Conservation (phyloP, 2,797 vertebrate species). For the Lepidocolaptes lacrymiger region DNA sequence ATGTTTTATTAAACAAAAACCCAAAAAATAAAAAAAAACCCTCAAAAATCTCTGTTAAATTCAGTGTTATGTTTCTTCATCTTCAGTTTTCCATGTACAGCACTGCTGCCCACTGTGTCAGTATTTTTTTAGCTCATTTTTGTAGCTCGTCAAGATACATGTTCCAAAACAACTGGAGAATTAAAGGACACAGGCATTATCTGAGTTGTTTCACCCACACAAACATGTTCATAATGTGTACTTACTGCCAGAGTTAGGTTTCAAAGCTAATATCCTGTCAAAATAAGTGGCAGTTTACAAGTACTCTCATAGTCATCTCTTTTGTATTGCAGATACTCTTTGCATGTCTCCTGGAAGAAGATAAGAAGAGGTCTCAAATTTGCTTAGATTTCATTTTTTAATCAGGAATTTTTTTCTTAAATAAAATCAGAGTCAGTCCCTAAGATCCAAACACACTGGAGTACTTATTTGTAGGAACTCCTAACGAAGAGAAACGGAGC, state of each 20-base stretch:
- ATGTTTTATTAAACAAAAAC: not conserved
- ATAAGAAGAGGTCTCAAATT: not conserved
- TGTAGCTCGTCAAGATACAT: not conserved
- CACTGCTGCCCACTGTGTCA: not conserved
- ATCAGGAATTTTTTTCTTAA: not conserved
- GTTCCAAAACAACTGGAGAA: not conserved
- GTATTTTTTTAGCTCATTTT: not conserved
- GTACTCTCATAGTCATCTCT: not conserved
- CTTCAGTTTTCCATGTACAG: not conserved
- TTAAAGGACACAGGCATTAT: not conserved
- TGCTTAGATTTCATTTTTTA: not conserved
- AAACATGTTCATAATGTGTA: not conserved
- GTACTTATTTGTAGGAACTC: not conserved
- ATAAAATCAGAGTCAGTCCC: not conserved
- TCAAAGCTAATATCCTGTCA: not conserved
- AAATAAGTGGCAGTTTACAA: not conserved
- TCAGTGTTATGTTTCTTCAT: not conserved
- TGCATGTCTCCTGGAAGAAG: not conserved
- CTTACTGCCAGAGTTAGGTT: not conserved
- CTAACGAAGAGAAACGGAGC: accelerated
- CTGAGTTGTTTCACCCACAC: not conserved
- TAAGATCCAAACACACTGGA: not conserved
- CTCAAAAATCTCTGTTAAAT: not conserved
- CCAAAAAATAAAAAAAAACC: too few relatives aligned
- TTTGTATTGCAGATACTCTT: not conserved